Base-by-base conservation (phyloP, 2,888 invertebrate genomes). In the Drosophila flavopinicola region DNA sequence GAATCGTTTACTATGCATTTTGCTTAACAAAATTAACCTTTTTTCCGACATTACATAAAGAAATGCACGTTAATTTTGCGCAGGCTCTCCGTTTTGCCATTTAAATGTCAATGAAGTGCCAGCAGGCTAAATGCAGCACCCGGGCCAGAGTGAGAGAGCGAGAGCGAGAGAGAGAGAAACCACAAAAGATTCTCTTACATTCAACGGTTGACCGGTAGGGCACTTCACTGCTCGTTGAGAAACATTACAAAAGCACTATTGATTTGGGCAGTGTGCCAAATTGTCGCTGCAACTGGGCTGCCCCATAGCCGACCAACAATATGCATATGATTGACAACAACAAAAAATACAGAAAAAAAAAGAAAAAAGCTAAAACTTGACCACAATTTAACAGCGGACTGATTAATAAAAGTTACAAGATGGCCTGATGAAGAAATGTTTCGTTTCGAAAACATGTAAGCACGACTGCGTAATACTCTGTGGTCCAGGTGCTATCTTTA, bases 231-330 rank as follows among this genome's bases (percentile, higher is more conserved):
- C 2, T 7, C 23, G 33, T 35, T 47, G 6, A 20, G 38, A 20
- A 69, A 33, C 29, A 48, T 51, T 30, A 37, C 32, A 47, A 49
- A 33, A 56, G 13, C 33, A 24, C 23, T 63, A 68, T 69, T 68
- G 69, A 68, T 57, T 63, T 48, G 6, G 69, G 63, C 49, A 47
- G 23, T 6, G 27, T 33, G 54, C 69, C 69, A 68, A 56, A 56
- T 42, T 42, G 42, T 44, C 11, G 35, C 37, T 41, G n/a, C n/a
- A n/a, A n/a, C n/a, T n/a, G n/a, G 48, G 25, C 20, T 33, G 25
- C 25, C 49, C 49, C 6, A 9, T 5, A 42, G n/a, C 1, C 10
- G 5, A n/a, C 10, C 20, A 13, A 13, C 2, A 17, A 7, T 13
- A 29, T 9, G n/a, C n/a, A n/a, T n/a, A n/a, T n/a, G n/a, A n/a